Percentiles rank a stretch among this genome's conserved stretches.
Evolutionary conservation across 2,113 vertebrate species (phyloP).

Genomic region (Mixornis gularis): DNA sequence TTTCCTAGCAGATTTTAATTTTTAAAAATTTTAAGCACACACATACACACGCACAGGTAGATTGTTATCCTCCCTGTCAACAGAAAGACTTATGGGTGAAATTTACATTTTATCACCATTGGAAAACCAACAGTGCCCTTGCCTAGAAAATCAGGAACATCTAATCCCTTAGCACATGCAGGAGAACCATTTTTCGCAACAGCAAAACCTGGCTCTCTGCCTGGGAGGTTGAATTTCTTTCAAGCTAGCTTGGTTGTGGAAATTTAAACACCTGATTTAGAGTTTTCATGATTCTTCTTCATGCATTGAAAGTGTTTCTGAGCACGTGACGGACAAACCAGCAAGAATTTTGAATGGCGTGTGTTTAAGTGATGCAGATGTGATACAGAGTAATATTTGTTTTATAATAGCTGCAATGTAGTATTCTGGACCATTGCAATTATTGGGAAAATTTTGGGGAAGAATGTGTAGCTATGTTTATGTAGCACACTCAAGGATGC

Average conservation of each 20-base stretch:
- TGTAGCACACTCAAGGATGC: not conserved
- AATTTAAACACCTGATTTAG: not conserved
- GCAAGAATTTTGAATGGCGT: not conserved
- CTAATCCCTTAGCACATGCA: not conserved
- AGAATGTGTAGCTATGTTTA: not conserved
- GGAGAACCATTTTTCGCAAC: not conserved
- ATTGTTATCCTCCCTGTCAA: not conserved
- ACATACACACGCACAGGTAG: not conserved
- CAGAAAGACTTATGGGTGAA: not conserved
- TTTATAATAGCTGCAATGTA: not conserved
- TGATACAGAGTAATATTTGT: not conserved
- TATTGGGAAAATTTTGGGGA: not conserved
- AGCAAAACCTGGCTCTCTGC: not conserved
- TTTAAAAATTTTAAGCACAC: not conserved
- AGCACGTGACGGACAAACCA: not conserved
- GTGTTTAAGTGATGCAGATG: not conserved
- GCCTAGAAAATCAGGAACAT: conserved; percentile 7
- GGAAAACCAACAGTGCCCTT: not conserved
- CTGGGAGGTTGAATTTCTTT: conserved; percentile 27
- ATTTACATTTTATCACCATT: not conserved
- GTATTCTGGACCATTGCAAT: not conserved
- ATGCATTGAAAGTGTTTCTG: not conserved
- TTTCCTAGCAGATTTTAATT: not conserved
- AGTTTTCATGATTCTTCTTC: not conserved
- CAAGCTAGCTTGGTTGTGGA: not conserved